These are phyloP conservation scores for Chironomus tepperi DNA, from an alignment of 1,140 invertebrate genomes.

Conservation along the genomic window DNA sequence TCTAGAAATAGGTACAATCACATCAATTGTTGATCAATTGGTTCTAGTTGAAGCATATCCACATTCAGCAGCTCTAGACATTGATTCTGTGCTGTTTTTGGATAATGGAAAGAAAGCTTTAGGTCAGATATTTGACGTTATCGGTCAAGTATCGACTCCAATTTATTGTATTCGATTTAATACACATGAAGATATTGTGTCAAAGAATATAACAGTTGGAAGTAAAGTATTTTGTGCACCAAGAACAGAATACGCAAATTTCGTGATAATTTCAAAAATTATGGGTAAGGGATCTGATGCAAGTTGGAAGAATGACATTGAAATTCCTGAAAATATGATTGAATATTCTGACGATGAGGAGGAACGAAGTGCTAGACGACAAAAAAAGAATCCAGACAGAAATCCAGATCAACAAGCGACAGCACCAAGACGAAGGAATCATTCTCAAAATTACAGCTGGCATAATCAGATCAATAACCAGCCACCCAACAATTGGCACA, in stretches of 20 bases:
- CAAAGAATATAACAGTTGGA: constrained; percentile 52
- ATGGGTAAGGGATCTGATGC: constrained; percentile 70
- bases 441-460: background rate
- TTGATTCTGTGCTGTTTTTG: constrained; percentile 76
- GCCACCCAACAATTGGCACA: constrained; percentile 17
- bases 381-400: constrained; percentile 34
- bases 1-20: constrained; percentile 61
- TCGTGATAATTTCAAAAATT: constrained; percentile 63
- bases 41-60: constrained; percentile 61
- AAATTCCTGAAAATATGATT: constrained; percentile 58
- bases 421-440: background rate
- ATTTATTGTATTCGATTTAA: constrained; percentile 79
- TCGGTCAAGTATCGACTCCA: constrained; percentile 69
- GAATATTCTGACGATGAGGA: constrained; percentile 88
- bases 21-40: constrained; percentile 59
- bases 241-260: constrained; percentile 58
- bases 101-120: constrained; percentile 60
- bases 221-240: constrained; percentile 73
- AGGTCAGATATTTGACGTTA: constrained; percentile 81
- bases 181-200: constrained; percentile 57
- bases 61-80: constrained; percentile 63
- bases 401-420: background rate
- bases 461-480: background rate
- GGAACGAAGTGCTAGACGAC: constrained; percentile 49
- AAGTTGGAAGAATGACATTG: constrained; percentile 72